Conservation (phyloP, 1,140 invertebrate species). For the Pseudomyrmex concolor region DNA sequence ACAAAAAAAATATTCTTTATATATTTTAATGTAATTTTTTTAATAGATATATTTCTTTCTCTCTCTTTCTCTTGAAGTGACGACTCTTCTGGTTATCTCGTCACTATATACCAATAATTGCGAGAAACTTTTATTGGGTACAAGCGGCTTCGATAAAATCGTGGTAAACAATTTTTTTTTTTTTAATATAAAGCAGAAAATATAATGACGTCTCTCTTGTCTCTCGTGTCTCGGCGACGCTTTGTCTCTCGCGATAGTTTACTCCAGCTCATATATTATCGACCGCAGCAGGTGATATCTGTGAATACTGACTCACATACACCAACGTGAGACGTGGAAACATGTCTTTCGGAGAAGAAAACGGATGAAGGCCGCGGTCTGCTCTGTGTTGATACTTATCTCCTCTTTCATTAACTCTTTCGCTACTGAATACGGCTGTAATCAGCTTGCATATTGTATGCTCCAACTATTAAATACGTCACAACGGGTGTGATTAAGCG, state of each 20-base stretch:
- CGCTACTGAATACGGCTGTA: conserved; percentile 46
- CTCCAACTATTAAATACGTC: conserved; percentile 2
- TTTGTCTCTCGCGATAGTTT: conserved; percentile 70
- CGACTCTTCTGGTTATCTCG: no score
- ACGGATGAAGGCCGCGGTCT: conserved; percentile 75
- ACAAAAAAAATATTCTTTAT: no score
- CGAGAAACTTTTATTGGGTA: no score
- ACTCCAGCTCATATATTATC: conserved; percentile 69
- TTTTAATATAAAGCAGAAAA: conserved; percentile 1
- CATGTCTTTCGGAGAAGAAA: conserved; percentile 75
- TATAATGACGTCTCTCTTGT: background rate
- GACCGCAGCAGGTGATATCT: conserved; percentile 77
- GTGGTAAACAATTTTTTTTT: background rate
- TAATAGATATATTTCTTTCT: no score
- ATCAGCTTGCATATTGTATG: conserved; percentile 38
- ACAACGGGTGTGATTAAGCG: conserved; percentile 33
- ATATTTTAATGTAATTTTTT: no score
- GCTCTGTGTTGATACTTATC: conserved; percentile 59
- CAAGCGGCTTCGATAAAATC: background rate
- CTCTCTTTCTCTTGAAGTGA: no score
- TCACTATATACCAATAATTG: no score
- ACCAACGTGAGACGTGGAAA: conserved; percentile 65
- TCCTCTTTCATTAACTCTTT: conserved; percentile 61
- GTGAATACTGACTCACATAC: conserved; percentile 76
- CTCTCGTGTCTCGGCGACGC: conserved; percentile 45